These are phyloP conservation scores for Cacoxenus indagator DNA, from an alignment of 2,888 invertebrate species.

Conservation along the genomic window DNA sequence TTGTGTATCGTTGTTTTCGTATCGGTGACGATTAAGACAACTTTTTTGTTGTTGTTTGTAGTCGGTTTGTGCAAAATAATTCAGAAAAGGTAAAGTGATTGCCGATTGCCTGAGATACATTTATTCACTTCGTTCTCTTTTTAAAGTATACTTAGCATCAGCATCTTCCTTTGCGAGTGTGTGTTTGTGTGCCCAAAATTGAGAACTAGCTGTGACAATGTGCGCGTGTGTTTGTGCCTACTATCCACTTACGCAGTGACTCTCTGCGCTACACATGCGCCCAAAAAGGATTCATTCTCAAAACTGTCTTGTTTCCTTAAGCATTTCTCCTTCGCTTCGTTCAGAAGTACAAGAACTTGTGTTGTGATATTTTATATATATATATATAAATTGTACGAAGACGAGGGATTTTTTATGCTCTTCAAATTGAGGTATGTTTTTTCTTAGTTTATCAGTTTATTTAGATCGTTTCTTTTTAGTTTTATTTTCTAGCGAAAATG, in stretches of 20 bases:
- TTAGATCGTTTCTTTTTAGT: no score
- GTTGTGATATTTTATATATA: no score
- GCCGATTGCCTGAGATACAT: conserved; percentile 30
- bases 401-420: no score
- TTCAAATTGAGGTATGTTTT: no score
- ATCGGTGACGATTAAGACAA: not conserved
- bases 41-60: conserved; percentile 23
- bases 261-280: conserved; percentile 5
- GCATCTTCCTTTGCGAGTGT: not conserved
- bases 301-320: not conserved
- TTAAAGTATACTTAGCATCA: not conserved
- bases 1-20: conserved; percentile 1
- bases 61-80: conserved; percentile 32
- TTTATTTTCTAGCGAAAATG: no score
- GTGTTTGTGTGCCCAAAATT: conserved; percentile 3
- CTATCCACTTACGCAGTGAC: not conserved
- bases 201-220: not conserved
- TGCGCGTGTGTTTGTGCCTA: not conserved
- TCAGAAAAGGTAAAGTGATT: conserved; percentile 54
- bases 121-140: not conserved
- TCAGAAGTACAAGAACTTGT: no score
- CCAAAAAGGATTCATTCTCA: conserved; percentile 10
- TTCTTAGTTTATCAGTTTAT: no score
- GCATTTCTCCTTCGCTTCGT: no score
- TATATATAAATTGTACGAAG: no score